Evolutionary conservation across 1,140 invertebrate species (phyloP), one percentile per base, ranked within the genome.

Genomic region (Sinella curviseta): DNA sequence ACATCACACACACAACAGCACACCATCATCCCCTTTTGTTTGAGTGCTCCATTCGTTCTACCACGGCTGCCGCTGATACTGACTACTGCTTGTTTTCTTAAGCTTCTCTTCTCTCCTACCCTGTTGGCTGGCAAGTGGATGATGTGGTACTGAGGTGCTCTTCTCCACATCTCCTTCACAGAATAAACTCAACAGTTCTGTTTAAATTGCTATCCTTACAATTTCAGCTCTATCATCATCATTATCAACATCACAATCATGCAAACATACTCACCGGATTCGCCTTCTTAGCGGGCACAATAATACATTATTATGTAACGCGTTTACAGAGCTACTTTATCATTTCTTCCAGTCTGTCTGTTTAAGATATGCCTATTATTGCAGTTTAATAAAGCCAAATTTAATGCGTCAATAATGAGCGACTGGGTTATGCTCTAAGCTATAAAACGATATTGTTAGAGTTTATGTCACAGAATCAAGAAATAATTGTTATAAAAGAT

Each of bases 111-210:
- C 20, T 48, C 8, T n/a, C n/a, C 39, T n/a, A n/a, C 24, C 57
- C 24, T 60, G 24, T 26, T 60, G 57, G 57, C 57, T 16, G 20
- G 57, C 57, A 60, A 60, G 57, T 60, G 57, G 57, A 60, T 60
- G 24, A 60, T 60, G 57, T n/a, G 20, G 39, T 48, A 48, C 8
- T 48, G 20, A 12, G 39, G 39, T 48, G 20, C 39, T 48, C 39
- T 20, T 8, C 39, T 48, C 39, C 20, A 8, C 20, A 8, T 48
- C 39, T 48, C 39, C 20, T 20, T 48, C 39, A 12, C 39, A 20
- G 39, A 48, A 48, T 48, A 12, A 48, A 48, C 39, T 48, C 39
- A 48, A 20, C 39, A 48, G 8, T 48, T 48, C 39, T 48, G 20
- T 48, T 48, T 48, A 48, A 48, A 48, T 48, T 48, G 8, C 39